Evolutionary conservation across 2,888 invertebrate genomes (phyloP).

Genomic region (Microplitis deprimator): DNA sequence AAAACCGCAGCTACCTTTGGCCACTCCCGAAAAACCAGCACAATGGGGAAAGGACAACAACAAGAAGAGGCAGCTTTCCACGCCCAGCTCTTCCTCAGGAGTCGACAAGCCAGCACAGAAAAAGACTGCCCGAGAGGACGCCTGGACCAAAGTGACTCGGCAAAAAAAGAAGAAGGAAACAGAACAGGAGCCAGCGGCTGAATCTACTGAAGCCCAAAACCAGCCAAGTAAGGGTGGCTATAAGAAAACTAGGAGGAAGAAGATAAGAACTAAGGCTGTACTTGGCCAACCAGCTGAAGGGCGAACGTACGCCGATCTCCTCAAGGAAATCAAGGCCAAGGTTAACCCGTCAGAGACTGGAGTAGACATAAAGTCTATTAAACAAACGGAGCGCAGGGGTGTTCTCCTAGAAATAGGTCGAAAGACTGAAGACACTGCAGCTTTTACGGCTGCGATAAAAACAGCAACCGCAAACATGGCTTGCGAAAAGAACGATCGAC

Average conservation of each 20-base stretch:
- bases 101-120: neutral
- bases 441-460: conserved; percentile 22
- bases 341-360: conserved; percentile 12
- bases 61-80: neutral
- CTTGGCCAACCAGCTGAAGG: conserved; percentile 24
- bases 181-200: neutral
- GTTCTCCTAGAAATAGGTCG: conserved; percentile 24
- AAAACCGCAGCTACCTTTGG: neutral
- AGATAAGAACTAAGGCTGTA: conserved; percentile 19
- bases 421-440: neutral
- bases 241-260: too few relatives aligned
- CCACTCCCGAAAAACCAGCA: neutral
- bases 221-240: too few relatives aligned
- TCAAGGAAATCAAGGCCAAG: conserved; percentile 16
- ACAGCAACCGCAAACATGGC: conserved; percentile 22
- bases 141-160: too few relatives aligned
- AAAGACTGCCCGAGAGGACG: neutral
- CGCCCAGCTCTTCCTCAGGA: neutral
- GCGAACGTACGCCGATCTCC: conserved; percentile 30
- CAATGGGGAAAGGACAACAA: neutral
- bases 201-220: neutral
- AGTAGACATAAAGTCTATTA: conserved; percentile 10
- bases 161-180: neutral
- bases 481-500: conserved; percentile 46
- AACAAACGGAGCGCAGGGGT: conserved; percentile 15